These are phyloP conservation scores for Drosophila cognata DNA, from an alignment of 2,888 invertebrate species.

Conservation along the genomic window DNA sequence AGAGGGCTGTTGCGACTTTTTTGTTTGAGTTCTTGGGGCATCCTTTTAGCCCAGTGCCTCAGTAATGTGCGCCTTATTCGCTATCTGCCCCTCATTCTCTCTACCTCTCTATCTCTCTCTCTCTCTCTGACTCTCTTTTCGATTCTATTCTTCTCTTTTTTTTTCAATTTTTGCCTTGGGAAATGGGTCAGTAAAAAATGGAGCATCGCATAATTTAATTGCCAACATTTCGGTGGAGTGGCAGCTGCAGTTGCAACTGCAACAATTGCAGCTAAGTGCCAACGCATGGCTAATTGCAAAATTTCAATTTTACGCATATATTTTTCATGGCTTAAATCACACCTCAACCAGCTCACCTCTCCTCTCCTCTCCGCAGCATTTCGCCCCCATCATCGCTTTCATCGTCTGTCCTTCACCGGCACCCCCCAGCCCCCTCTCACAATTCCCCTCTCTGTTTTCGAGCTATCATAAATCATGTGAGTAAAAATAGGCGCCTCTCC, in stretches of 20 bases:
- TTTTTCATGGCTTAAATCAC: constrained; percentile 14
- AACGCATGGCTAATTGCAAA: constrained; percentile 33
- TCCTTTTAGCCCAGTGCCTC: constrained; percentile 60
- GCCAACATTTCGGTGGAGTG: constrained; percentile 31
- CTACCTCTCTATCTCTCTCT: neutral
- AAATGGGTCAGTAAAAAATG: constrained; percentile 56
- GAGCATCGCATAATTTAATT: constrained; percentile 57
- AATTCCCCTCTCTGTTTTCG: neutral
- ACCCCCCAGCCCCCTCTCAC: no score
- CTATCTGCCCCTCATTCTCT: neutral
- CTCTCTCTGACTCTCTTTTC: neutral
- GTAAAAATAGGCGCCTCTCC: constrained; percentile 62
- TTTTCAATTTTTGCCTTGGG: constrained; percentile 25
- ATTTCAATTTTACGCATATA: constrained; percentile 11
- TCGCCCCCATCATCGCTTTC: neutral
- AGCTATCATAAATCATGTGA: constrained; percentile 55
- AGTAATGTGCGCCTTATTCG: constrained; percentile 20
- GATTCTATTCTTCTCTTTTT: constrained; percentile 21
- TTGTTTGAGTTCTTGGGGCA: constrained; percentile 66
- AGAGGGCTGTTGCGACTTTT: constrained; percentile 14
- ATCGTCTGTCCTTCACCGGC: neutral
- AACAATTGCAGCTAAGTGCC: constrained; percentile 3
- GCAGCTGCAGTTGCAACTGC: constrained; percentile 21
- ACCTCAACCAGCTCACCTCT: neutral
- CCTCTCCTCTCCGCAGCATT: neutral